A percentile compares a stretch with the other conserved stretches of the same genome.
Evolutionary conservation across 1,140 invertebrate species (phyloP).

Genomic region (Pemphigus obesinymphae): DNA sequence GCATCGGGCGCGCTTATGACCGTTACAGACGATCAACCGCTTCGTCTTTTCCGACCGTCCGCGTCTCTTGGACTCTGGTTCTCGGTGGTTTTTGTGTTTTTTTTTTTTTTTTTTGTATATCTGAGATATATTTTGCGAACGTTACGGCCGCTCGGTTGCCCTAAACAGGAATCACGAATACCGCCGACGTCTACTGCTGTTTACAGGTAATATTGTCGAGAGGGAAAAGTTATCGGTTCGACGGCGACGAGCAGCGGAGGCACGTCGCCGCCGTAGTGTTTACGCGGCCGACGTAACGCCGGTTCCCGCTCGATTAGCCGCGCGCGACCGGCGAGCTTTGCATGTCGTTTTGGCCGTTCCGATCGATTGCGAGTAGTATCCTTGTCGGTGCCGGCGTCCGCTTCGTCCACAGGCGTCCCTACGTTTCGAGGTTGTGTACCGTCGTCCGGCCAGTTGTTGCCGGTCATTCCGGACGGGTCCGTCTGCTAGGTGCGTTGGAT

Average conservation of each 20-base stretch:
- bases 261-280: not conserved
- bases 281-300: not conserved
- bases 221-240: too few relatives aligned
- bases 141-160: not conserved
- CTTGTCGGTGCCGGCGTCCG: not conserved
- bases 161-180: not conserved
- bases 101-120: too few relatives aligned
- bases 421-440: not conserved
- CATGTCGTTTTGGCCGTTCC: not conserved
- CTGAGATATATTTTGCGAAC: not conserved
- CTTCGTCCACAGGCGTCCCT: not conserved
- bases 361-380: not conserved
- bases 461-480: not conserved
- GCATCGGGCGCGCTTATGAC: too few relatives aligned
- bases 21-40: not conserved
- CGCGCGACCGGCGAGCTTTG: not conserved
- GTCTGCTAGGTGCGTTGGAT: not conserved
- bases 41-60: not conserved
- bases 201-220: not conserved
- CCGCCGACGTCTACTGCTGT: too few relatives aligned
- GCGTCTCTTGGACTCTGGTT: not conserved
- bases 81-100: not conserved
- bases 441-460: not conserved
- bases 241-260: not conserved
- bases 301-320: too few relatives aligned